Evolutionary conservation across 1,140 invertebrate genomes (phyloP).

Genomic region (Physella acuta): DNA sequence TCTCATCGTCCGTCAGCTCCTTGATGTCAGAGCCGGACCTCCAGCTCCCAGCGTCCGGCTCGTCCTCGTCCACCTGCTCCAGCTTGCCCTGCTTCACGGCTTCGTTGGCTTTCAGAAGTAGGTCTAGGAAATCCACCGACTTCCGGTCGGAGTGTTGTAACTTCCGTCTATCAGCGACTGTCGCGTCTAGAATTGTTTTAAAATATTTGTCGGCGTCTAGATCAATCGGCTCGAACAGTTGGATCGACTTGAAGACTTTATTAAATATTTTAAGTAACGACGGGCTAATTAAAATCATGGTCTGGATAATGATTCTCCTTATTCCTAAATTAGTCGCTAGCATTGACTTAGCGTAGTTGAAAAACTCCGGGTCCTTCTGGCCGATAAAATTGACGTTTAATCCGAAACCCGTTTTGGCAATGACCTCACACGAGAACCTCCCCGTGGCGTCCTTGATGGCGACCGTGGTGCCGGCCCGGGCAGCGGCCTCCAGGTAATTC

Average conservation of each 20-base stretch:
- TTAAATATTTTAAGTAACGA: not conserved
- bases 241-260: not conserved
- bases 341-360: not conserved
- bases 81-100: not conserved
- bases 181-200: not conserved
- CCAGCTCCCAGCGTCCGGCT: not conserved
- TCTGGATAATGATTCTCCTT: not conserved
- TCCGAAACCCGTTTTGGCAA: conserved; percentile 16
- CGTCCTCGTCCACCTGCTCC: not conserved
- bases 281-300: not conserved
- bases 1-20: conserved; percentile 62
- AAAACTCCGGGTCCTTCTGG: not conserved
- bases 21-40: not conserved
- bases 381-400: not conserved
- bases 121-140: conserved; percentile 1
- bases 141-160: too few species aligned
- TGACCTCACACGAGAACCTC: conserved; percentile 5
- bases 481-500: not conserved
- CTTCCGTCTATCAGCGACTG: not conserved
- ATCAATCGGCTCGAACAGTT: not conserved
- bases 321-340: not conserved
- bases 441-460: not conserved
- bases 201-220: conserved; percentile 6
- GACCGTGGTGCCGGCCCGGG: not conserved
- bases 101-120: conserved; percentile 4